Base-by-base conservation (phyloP, 1,140 invertebrate genomes). In the Brachionus sp. region DNA sequence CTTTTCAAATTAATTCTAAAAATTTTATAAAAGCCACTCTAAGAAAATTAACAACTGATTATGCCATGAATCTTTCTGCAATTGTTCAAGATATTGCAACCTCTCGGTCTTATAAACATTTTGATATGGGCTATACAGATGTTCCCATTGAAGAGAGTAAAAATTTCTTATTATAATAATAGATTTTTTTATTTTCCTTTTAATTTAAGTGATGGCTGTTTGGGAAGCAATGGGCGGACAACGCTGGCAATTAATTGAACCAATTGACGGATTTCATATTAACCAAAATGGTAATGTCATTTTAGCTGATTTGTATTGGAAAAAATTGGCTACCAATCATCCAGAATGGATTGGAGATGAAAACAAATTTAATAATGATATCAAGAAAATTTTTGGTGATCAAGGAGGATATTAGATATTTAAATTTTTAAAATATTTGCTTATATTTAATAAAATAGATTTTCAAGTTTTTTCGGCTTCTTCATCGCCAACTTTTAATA, bases 211-310 rank as follows among this genome's bases (percentile, higher is more conserved):
- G 7, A 84, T 91, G 12, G 57, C 86, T 6, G 64, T 86, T 19
- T 90, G 88, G 88, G 85, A 85, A 35, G 19, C 83, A 73, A 87
- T 87, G n/a, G 88, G 89, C 16, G 84, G 87, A 16, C 70, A 88
- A 25, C 35, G 42, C 5, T 90, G 88, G 86, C 85, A 90, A 84
- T 85, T 91, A 2, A 86, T 91, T 77, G 90, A 91, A 85, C 87
- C 90, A 23, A 87, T 90, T 1, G 90, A 91, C 86, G 90, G 90
- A 84, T 88, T 91, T 82, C 90, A 91, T 86, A 87, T 89, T 23
- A 90, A 89, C 83, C 82, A 84, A 66, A 70, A 73, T 50, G 78
- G 77, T 10, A 35, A 88, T 77, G 84, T 86, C 1, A 80, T 90
- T 5, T 85, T 88, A 19, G 87, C 89, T 0, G 68, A 86, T 78